Base-by-base conservation (phyloP, 2,113 vertebrate species). In the Neopipo cinnamomea region DNA sequence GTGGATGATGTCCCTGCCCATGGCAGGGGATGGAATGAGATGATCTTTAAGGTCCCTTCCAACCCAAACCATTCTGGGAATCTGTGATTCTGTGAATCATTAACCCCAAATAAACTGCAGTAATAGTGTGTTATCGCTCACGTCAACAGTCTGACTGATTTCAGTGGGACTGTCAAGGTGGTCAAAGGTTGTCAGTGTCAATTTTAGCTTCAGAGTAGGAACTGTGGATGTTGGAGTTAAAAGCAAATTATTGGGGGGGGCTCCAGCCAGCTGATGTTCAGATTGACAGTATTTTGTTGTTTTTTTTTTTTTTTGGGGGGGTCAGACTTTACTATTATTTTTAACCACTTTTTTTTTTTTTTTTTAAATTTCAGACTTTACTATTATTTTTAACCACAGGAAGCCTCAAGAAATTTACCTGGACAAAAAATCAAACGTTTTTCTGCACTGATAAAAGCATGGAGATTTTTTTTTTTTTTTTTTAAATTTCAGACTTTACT, bases 21-120 rank as follows among this genome's bases (percentile, higher is more conserved):
- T 2, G 55, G 46, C n/a, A 53, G 46, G 11, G 39, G 10, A 8
- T 53, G 47, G 12, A 41, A 55, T 0, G 1, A 28, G 55, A 14
- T 5, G 41, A 63, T 35, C 3, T 5, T 21, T 7, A 12, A 61
- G 23, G 61, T 41, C 28, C 28, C 18, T 49, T 63, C 35, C 83
- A 70, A 63, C 27, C 19, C 55, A 27, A 16, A 20, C 68, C 27
- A 31, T 16, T 42, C 41, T 49, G 56, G 55, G 41, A 42, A 31
- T 42, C 21, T 24, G 14, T 55, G 72, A 14, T 37, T 42, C 35
- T 17, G 8, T 28, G 41, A 74, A 74, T 33, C 17, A 62, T 59
- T 53, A 74, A 77, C 53, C 37, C 31, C 87, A 50, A 37, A 70
- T 21, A 52, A 74, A 24, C 17, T 8, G 20, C 42, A 33, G 56